phyloP scores from a whole-genome alignment of 2,888 invertebrate species.

The Phlogophora meticulosa region DNA sequence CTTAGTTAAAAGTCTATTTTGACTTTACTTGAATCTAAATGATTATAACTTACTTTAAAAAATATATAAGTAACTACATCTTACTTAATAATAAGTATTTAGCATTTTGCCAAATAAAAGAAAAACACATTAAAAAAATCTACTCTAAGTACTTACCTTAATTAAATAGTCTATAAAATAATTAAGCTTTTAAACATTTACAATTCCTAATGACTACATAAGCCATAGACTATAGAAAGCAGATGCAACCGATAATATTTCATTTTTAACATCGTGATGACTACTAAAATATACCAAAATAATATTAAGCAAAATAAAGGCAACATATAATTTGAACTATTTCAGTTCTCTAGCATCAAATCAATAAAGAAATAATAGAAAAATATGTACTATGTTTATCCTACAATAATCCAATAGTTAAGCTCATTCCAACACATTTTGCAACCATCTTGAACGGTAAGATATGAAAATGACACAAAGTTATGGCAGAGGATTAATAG shows the following conservation, averaged over 20 bases:
- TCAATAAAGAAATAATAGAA: neutral
- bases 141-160: no score
- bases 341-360: neutral
- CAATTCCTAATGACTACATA: neutral
- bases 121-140: no score
- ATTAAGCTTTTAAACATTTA: neutral
- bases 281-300: conserved; percentile 2
- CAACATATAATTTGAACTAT: neutral
- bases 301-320: neutral
- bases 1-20: no score
- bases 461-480: neutral
- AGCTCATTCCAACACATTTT: no score
- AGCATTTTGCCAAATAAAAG: conserved; percentile 17
- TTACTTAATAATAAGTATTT: neutral
- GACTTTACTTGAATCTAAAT: neutral
- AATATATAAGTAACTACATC: neutral
- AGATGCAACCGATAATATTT: neutral
- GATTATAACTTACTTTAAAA: neutral
- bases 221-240: neutral
- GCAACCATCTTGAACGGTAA: no score
- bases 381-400: neutral
- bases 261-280: neutral
- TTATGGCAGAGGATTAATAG: no score
- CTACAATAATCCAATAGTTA: no score
- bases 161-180: conserved; percentile 7